Percentiles rank a stretch among this genome's conserved stretches.
These are phyloP conservation scores for Phortica magna DNA, from an alignment of 2,888 invertebrate species.

Conservation along the genomic window DNA sequence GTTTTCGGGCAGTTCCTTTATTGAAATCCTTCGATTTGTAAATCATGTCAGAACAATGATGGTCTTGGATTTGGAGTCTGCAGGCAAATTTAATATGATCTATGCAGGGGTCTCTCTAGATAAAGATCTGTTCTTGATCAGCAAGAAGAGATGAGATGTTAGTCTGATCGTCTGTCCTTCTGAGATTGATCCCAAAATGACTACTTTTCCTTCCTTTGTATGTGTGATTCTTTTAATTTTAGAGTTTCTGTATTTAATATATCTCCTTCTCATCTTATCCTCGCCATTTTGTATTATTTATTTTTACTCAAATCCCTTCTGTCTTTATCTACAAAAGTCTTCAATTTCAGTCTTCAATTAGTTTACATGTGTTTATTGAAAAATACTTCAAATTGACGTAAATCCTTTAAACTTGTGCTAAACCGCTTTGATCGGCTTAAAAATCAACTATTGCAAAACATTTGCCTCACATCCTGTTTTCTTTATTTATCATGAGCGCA, in stretches of 20 bases:
- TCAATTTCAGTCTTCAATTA: slow-evolving; percentile 42
- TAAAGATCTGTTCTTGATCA: no score
- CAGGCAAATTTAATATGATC: no score
- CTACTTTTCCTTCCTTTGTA: neutral
- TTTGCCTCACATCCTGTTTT: slow-evolving; percentile 51
- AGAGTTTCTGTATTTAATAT: neutral
- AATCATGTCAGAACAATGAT: no score
- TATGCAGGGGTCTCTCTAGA: no score
- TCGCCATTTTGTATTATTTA: neutral
- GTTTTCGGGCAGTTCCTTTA: no score
- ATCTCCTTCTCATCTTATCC: neutral
- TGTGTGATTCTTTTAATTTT: no score
- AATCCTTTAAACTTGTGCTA: slow-evolving; percentile 78
- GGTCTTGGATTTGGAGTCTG: no score
- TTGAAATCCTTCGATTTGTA: no score
- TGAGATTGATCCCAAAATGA: no score
- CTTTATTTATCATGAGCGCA: slow-evolving; percentile 29
- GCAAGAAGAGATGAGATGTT: no score
- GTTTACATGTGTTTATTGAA: slow-evolving; percentile 67
- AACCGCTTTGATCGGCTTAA: slow-evolving; percentile 78
- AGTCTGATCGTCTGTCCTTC: no score
- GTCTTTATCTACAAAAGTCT: neutral
- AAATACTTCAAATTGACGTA: slow-evolving; percentile 69
- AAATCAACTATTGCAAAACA: slow-evolving; percentile 68
- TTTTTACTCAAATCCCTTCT: neutral